Base-by-base conservation (phyloP, 2,113 vertebrate species). In the Gasterosteus aculeatus region DNA sequence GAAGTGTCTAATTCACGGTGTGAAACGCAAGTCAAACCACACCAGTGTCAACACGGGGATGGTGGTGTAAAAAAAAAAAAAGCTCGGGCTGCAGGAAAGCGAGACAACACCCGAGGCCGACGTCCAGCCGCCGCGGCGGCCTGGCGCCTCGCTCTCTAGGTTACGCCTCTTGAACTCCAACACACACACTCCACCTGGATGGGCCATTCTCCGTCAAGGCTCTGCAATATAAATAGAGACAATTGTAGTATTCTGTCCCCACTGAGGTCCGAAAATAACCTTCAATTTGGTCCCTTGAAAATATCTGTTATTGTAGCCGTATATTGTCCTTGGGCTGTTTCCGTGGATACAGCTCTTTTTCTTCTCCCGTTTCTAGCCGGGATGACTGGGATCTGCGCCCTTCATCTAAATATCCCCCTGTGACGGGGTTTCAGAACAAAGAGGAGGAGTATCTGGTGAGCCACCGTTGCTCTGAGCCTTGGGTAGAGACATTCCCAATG, bases 391-490 rank as follows among this genome's bases (percentile, higher is more conserved):
- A 81, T 84, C 66, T 57, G 71, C 81, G 87, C 71, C 87, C 90
- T 92, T 85, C 84, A 87, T 91, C 87, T 89, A 87, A 85, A 92
- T 87, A 87, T 86, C 69, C 86, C 75, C 78, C 65, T 14, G 75
- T 69, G 85, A 85, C 15, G 67, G 53, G 71, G 59, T 53, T 71
- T 74, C 75, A 78, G 85, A 75, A 83, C 75, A 82, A 89, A 88
- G 85, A 87, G 58, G 39, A 83, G 75, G 67, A 74, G 35, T 69
- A 79, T 85, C 77, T 71, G 65, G 56, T 87, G 89, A 87, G 75
- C 75, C 83, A 76, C 82, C 85, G 78, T 80, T 86, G 90, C 82
- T 78, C 85, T 5, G 7, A 88, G 81, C 73, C 33, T 67, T 11
- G 19, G 82, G 82, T 82, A 84, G 84, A 82, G 80, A 80, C 70